Conservation (phyloP, 2,888 invertebrate genomes). For the Epistrophe eligans region DNA sequence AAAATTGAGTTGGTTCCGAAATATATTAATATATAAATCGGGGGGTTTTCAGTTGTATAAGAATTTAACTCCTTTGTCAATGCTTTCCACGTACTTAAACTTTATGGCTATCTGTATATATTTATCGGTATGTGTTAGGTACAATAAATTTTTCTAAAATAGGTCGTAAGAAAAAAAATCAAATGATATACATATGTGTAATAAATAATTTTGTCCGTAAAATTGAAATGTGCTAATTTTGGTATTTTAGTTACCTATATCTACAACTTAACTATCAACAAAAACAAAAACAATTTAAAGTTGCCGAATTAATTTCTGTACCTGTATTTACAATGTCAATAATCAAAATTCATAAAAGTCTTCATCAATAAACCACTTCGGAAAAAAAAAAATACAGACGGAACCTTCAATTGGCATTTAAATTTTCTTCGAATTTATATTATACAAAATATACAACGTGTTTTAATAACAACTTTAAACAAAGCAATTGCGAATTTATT, state of each 20-base stretch:
- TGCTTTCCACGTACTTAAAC: too few species aligned
- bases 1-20: too few species aligned
- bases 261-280: neutral
- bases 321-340: conserved; percentile 6
- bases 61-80: too few species aligned
- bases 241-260: neutral
- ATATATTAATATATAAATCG: too few species aligned
- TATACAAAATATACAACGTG: neutral
- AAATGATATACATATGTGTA: too few species aligned
- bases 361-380: neutral
- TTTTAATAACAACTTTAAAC: neutral
- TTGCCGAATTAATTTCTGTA: conserved; percentile 1
- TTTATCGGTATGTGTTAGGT: too few species aligned
- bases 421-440: neutral
- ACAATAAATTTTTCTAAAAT: too few species aligned
- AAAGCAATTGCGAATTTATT: neutral
- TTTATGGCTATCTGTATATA: too few species aligned
- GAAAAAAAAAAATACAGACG: neutral
- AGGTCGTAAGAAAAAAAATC: too few species aligned
- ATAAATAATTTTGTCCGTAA: too few species aligned
- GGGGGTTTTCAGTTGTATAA: too few species aligned
- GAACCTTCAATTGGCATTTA: neutral
- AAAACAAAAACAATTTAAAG: conserved; percentile 2
- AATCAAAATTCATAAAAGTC: neutral
- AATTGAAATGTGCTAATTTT: conserved; percentile 1